Evolutionary conservation across 35 echinoderm and acorn worm genomes (phyloP).

Genomic region (Amphiura filiformis): DNA sequence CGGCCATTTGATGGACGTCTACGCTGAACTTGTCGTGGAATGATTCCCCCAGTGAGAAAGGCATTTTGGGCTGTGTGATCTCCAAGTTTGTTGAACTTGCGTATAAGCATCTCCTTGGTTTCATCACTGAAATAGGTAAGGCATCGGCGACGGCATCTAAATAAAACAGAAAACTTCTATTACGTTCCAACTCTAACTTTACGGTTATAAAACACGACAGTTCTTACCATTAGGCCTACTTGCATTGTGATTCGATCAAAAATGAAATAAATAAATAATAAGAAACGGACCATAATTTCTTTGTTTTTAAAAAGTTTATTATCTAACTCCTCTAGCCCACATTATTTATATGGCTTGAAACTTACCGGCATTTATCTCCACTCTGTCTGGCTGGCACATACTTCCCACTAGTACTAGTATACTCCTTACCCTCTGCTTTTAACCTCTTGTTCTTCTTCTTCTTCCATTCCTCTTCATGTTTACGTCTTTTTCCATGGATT

Average conservation of each 20-base stretch:
- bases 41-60: slow-evolving; percentile 33
- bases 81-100: slow-evolving; percentile 5
- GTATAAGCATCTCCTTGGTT: neutral
- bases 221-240: too few species aligned
- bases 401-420: neutral
- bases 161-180: too few species aligned
- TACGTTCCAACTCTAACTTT: too few species aligned
- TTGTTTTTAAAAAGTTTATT: too few species aligned
- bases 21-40: neutral
- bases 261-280: too few species aligned
- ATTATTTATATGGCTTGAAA: too few species aligned
- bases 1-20: neutral
- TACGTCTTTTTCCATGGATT: too few species aligned
- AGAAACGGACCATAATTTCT: too few species aligned
- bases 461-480: neutral
- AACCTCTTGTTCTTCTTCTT: neutral
- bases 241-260: too few species aligned
- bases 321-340: too few species aligned
- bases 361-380: neutral
- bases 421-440: neutral
- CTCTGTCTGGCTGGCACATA: neutral
- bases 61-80: slow-evolving; percentile 34
- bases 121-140: neutral
- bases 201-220: too few species aligned
- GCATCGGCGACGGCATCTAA: neutral